These are phyloP conservation scores for Lepidiolamprologus cunningtoni DNA, from an alignment of 2,113 vertebrate species.

Conservation along the genomic window DNA sequence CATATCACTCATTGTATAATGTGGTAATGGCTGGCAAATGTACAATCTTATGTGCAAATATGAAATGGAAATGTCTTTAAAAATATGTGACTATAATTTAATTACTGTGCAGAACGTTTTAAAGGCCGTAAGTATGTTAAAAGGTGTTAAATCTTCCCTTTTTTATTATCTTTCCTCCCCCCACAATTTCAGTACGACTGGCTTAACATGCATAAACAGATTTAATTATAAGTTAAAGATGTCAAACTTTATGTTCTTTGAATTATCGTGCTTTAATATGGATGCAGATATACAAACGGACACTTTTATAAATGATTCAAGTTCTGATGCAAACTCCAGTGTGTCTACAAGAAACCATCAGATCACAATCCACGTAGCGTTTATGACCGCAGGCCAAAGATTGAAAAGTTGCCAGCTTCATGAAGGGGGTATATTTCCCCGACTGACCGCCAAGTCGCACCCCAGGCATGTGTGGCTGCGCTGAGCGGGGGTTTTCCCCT, in stretches of 20 bases:
- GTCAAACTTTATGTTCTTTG: background rate
- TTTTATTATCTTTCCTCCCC: rapidly evolving
- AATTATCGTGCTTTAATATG: background rate
- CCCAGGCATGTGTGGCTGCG: background rate
- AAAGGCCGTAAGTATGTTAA: background rate
- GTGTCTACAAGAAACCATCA: background rate
- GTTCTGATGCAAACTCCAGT: background rate
- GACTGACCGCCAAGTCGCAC: background rate
- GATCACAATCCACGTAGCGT: background rate
- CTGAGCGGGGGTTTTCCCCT: background rate
- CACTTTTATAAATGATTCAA: background rate
- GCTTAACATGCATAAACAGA: background rate
- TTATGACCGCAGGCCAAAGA: background rate
- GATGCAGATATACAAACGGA: background rate
- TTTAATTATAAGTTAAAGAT: background rate
- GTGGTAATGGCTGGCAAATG: slow-evolving; percentile 2
- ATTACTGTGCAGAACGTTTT: background rate
- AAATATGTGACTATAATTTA: background rate
- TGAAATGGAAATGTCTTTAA: background rate
- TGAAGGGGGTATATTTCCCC: background rate
- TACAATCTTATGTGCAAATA: background rate
- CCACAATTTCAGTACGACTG: background rate
- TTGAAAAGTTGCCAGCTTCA: background rate
- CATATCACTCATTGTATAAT: background rate
- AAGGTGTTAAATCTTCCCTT: background rate